Conservation (phyloP, 2,113 vertebrate genomes). For the Lophius piscatorius region DNA sequence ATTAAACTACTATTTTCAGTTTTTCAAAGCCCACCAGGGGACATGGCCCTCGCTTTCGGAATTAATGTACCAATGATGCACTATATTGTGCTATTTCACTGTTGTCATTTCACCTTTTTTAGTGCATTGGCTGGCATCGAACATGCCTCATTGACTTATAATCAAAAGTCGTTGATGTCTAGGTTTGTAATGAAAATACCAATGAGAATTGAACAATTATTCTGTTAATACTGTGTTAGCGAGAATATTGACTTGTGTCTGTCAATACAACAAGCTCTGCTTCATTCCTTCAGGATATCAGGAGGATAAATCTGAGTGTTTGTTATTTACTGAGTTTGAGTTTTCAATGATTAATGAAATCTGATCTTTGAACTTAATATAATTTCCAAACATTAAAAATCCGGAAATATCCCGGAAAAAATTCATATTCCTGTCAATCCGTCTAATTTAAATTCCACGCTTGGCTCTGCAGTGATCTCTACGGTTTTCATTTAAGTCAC, state of each 20-base stretch:
- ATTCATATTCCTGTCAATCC: neutral
- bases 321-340: constrained; percentile 32
- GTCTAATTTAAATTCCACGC: constrained; percentile 87
- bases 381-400: neutral
- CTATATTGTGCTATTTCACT: too few species aligned
- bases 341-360: constrained; percentile 8
- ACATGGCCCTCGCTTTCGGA: too few species aligned
- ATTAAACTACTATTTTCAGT: too few species aligned
- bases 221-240: constrained; percentile 16
- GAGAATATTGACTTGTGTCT: constrained; percentile 29
- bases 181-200: constrained; percentile 54
- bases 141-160: too few species aligned
- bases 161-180: constrained; percentile 17
- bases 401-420: neutral
- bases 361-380: constrained; percentile 11
- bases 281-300: constrained; percentile 30
- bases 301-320: neutral
- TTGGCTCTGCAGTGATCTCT: constrained; percentile 68
- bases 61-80: too few species aligned
- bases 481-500: constrained; percentile 83
- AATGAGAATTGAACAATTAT: constrained; percentile 40
- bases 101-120: too few species aligned
- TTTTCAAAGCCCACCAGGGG: too few species aligned
- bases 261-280: constrained; percentile 30
- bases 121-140: too few species aligned